Conservation (phyloP, 2,888 invertebrate genomes). For the Dexiosoma caninum region DNA sequence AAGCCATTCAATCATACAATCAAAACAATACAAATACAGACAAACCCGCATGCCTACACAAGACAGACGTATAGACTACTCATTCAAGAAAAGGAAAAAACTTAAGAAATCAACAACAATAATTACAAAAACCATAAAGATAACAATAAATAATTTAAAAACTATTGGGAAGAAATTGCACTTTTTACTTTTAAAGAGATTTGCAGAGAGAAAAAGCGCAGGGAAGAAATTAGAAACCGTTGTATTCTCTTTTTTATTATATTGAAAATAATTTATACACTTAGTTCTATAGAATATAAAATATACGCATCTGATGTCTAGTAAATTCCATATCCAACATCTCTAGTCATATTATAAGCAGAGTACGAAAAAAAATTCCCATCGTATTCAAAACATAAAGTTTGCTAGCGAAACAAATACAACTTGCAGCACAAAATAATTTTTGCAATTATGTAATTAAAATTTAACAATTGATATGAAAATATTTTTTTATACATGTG, state of each 20-base stretch:
- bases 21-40: constrained; percentile 1
- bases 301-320: constrained; percentile 37
- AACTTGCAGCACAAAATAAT: too few relatives aligned
- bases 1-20: constrained; percentile 49
- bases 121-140: constrained; percentile 61
- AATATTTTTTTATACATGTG: too few relatives aligned
- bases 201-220: constrained; percentile 17
- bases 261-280: too few relatives aligned
- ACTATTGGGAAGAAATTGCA: constrained; percentile 66
- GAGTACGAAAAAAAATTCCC: too few relatives aligned
- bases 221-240: too few relatives aligned
- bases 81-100: constrained; percentile 41
- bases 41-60: constrained; percentile 33
- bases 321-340: too few relatives aligned
- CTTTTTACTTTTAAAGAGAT: constrained; percentile 70
- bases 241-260: too few relatives aligned
- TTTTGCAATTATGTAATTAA: too few relatives aligned
- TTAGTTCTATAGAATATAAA: constrained; percentile 33
- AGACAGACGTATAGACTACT: constrained; percentile 36
- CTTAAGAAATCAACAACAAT: constrained; percentile 14
- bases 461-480: too few relatives aligned
- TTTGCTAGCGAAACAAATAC: too few relatives aligned
- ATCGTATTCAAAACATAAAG: too few relatives aligned
- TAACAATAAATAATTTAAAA: constrained; percentile 63
- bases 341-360: too few relatives aligned